Percentiles rank a stretch among this genome's conserved stretches.
These are phyloP conservation scores for Phenacoccus solenopsis DNA, from an alignment of 1,140 invertebrate species.

Conservation along the genomic window DNA sequence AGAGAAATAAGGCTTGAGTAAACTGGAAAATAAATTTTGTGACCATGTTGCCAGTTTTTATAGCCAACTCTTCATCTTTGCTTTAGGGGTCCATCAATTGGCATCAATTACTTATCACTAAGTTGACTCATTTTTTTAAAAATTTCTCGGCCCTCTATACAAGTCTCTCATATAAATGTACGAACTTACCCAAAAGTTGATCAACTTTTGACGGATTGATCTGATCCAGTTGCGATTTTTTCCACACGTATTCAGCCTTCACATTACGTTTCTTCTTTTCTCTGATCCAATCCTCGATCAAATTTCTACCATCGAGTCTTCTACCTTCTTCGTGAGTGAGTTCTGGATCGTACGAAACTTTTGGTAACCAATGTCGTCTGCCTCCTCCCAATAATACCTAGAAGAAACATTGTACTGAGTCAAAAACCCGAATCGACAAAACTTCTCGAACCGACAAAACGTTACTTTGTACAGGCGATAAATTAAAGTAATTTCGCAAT, in stretches of 20 bases:
- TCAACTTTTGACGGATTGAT: slow-evolving; percentile 48
- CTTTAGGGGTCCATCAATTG: too few relatives aligned
- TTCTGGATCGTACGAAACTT: slow-evolving; percentile 41
- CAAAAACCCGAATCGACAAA: not conserved
- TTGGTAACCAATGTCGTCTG: slow-evolving; percentile 51
- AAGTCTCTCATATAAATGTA: too few relatives aligned
- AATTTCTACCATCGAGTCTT: slow-evolving; percentile 51
- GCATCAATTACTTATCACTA: too few relatives aligned
- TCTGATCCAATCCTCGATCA: slow-evolving; percentile 56
- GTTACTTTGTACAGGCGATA: not conserved
- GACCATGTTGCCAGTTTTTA: too few relatives aligned
- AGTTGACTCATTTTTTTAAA: too few relatives aligned
- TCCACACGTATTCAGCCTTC: slow-evolving; percentile 47
- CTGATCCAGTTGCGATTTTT: slow-evolving; percentile 46
- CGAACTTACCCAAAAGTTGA: slow-evolving; percentile 54
- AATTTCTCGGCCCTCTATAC: too few relatives aligned
- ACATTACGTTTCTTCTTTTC: slow-evolving; percentile 43
- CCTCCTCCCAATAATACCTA: slow-evolving; percentile 63
- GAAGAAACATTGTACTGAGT: too few relatives aligned
- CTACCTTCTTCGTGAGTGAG: slow-evolving; percentile 39
- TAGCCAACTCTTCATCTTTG: too few relatives aligned
- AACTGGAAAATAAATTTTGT: too few relatives aligned
- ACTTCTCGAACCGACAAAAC: not conserved
- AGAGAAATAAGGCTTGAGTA: too few relatives aligned
- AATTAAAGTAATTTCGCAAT: not conserved